These are phyloP conservation scores for Phenganax subtilis DNA, from an alignment of 92 coral and sea anemone species.

Conservation along the genomic window DNA sequence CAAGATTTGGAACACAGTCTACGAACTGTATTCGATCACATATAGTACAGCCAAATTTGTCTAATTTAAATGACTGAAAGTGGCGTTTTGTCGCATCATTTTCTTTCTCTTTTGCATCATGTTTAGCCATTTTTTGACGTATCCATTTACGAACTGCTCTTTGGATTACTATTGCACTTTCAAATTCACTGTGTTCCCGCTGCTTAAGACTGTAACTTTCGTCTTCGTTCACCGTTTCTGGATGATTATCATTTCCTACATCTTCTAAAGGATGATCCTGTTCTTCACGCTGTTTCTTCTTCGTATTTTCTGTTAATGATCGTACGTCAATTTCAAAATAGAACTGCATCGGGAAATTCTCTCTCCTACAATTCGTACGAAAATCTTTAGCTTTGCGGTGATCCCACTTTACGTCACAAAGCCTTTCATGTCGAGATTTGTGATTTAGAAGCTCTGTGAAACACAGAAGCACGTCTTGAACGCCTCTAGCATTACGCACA, in stretches of 20 bases:
- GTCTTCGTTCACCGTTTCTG: background rate
- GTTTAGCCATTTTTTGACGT: background rate
- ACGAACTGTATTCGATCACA: slow-evolving; percentile 52
- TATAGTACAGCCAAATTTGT: slow-evolving; percentile 63
- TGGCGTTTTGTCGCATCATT: slow-evolving; percentile 22
- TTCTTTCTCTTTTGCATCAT: background rate
- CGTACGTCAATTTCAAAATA: slow-evolving; percentile 4
- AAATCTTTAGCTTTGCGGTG: background rate
- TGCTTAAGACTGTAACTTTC: background rate
- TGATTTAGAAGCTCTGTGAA: slow-evolving; percentile 50
- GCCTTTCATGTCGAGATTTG: slow-evolving; percentile 48
- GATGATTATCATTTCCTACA: background rate
- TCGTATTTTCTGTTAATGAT: background rate
- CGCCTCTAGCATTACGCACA: slow-evolving; percentile 39
- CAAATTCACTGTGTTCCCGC: background rate
- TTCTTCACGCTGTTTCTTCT: background rate
- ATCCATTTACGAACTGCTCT: slow-evolving; percentile 7
- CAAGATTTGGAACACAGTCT: background rate
- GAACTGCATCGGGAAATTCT: background rate
- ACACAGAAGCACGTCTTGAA: slow-evolving; percentile 54
- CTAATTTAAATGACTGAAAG: slow-evolving; percentile 58
- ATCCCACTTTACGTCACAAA: slow-evolving; percentile 65
- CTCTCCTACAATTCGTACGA: background rate
- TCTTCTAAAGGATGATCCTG: background rate
- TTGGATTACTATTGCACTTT: background rate